Base-by-base conservation (phyloP, 2,888 invertebrate species). In the Scaptomyza flava region DNA sequence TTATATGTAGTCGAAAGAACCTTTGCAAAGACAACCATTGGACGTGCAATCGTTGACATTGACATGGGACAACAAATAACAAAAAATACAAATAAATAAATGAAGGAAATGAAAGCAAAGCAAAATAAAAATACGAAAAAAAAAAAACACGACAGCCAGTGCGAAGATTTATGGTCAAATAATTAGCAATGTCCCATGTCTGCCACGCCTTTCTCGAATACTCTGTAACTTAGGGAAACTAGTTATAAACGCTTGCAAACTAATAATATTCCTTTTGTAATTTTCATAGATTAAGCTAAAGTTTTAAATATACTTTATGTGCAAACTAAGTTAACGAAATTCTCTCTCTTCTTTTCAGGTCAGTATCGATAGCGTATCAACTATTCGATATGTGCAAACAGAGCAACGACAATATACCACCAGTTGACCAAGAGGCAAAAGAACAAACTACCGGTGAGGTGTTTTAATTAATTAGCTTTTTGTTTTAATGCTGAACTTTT, bases 381-480 rank as follows among this genome's bases (percentile, higher is more conserved):
- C 1, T 50, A 20, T 20, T 50, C 50, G 33, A 17, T 11, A 41
- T 20, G 30, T 9, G 7, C 47, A 45, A 30, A 36, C 20, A 20
- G n/a, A 12, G 23, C 33, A 17, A 17, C 33, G 36, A 52, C 30
- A 36, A 31, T 20, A 34, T 23, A 34, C 34, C 23, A 47, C 31
- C 23, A 52, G 57, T 38, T 56, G 56, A 33, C 45, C 58, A 30
- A 14, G 42, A 38, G 72, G 11, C 14, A 33, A 30, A 30, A 9
- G 45, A 41, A 23, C 47, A 66, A 43, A 23, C 34, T 53, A 74
- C 63, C 64, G 59, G 68, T 62, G 62, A 86, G 88, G 84, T 84
- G 84, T 84, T 84, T 84, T 88, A 84, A 84, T 84, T 84, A 84
- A 84, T 84, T 84, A 84, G 84, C 83, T 86, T 84, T 84, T 86